A percentile compares a stretch with the other conserved stretches of the same genome.
Conservation (phyloP, 2,797 vertebrate genomes). For the Coregonus suidteri region DNA sequence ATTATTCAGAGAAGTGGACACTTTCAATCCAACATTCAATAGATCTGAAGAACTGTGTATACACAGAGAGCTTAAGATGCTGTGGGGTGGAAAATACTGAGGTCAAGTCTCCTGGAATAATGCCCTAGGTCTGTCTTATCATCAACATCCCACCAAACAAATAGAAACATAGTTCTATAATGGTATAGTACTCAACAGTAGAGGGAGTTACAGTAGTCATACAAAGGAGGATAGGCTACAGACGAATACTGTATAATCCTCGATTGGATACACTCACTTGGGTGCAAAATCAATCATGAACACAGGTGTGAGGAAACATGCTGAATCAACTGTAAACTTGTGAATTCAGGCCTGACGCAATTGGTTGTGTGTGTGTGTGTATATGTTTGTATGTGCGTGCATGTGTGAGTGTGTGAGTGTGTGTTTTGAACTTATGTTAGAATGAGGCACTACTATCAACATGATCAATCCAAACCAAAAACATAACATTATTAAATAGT, state of each 20-base stretch:
- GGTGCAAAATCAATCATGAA: slow-evolving; percentile 13
- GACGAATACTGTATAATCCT: slow-evolving; percentile 23
- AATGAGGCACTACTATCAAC: not conserved
- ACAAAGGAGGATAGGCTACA: slow-evolving; percentile 7
- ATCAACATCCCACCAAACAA: no score
- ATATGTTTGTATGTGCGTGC: no score
- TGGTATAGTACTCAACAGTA: not conserved
- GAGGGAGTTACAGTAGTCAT: slow-evolving; percentile 17
- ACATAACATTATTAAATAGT: not conserved
- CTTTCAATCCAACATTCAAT: slow-evolving; percentile 40
- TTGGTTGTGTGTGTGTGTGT: not conserved
- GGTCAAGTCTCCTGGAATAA: not conserved
- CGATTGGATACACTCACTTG: slow-evolving; percentile 26
- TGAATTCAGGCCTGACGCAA: slow-evolving; percentile 1
- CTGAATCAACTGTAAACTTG: slow-evolving; percentile 17
- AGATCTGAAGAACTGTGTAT: slow-evolving; percentile 30
- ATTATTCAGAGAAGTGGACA: slow-evolving; percentile 61
- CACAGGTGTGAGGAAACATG: slow-evolving; percentile 26
- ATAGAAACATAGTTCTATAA: not conserved
- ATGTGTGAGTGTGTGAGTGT: not conserved
- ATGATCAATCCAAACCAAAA: not conserved
- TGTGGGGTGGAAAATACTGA: not conserved
- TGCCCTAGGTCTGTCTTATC: not conserved
- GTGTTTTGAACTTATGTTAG: not conserved
- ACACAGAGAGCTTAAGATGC: slow-evolving; percentile 26